Conservation (phyloP, 2,113 vertebrate species). For the Poeciliopsis prolifica region DNA sequence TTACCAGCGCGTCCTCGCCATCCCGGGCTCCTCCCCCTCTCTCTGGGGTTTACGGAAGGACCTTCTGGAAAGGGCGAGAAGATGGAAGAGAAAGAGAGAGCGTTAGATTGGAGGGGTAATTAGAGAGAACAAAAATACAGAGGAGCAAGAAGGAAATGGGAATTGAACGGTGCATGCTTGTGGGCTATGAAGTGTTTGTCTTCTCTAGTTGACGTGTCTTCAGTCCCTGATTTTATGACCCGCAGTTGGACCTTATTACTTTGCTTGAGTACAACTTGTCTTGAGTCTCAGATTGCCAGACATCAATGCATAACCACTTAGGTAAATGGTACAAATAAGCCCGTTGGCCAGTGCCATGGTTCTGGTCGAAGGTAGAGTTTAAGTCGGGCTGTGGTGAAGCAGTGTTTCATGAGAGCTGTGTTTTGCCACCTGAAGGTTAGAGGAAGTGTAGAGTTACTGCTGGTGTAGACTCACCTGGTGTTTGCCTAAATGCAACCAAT, state of each 20-base stretch:
- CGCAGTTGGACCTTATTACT: slow-evolving; percentile 36
- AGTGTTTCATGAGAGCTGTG: slow-evolving; percentile 29
- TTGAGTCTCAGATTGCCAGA: slow-evolving; percentile 21
- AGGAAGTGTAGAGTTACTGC: slow-evolving; percentile 60
- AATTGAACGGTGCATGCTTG: slow-evolving; percentile 16
- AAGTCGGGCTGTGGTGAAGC: slow-evolving; percentile 36
- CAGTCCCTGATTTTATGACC: slow-evolving; percentile 46
- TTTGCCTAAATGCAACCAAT: slow-evolving; percentile 40
- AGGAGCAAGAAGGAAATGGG: slow-evolving; percentile 13
- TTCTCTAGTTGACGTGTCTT: slow-evolving; percentile 20
- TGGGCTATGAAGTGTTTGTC: slow-evolving; percentile 29
- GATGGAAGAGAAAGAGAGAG: slow-evolving; percentile 50
- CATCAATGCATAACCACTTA: slow-evolving; percentile 7
- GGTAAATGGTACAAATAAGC: slow-evolving; percentile 29
- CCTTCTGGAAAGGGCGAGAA: slow-evolving; percentile 69
- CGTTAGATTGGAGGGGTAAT: slow-evolving; percentile 46
- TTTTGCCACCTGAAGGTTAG: slow-evolving; percentile 55
- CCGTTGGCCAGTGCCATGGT: neutral
- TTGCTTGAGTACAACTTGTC: slow-evolving; percentile 35
- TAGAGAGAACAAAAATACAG: slow-evolving; percentile 39
- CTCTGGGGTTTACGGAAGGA: slow-evolving; percentile 78
- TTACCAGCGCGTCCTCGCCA: slow-evolving; percentile 77
- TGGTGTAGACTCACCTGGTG: slow-evolving; percentile 30
- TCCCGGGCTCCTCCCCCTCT: slow-evolving; percentile 71
- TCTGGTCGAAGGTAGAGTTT: slow-evolving; percentile 31